Base-by-base conservation (phyloP, 2,797 vertebrate species). In the Nothura maculosa region DNA sequence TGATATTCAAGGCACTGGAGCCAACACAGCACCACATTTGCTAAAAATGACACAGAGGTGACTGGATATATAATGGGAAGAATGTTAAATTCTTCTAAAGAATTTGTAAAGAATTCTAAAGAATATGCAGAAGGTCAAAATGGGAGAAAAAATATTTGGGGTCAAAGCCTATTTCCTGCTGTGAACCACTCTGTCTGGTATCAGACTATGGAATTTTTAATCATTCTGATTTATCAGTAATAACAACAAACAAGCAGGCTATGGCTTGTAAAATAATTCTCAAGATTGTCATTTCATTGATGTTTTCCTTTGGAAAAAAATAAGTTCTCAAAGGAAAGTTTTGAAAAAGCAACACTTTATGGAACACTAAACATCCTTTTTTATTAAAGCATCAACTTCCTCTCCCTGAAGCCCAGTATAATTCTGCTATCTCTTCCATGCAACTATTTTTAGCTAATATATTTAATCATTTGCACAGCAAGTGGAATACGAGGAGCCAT, bases 401-500 rank as follows among this genome's bases (percentile, higher is more conserved):
- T 66, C 40, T 18, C 42, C 42, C 66, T 2, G 3, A 9, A 68
- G 69, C 78, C 67, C 81, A 70, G 86, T 21, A 2, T 32, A 40
- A 11, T 54, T 6, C 45, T 36, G 61, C 22, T 80, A 25, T 32
- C 76, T 15, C 77, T 77, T 76, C 57, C 81, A 7, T 13, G 1
- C 54, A 68, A 58, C 67, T 38, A 1, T 73, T 81, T 75, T 10
- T 91, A 83, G 85, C 54, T 91, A 8, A 92, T 10, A 6, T 25
- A 89, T 32, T 42, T 74, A 76, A 70, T 70, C 82, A 34, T 54
- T 87, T 73, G 60, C 82, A 94, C 40, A 34, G 42, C 27, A 3
- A 57, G 40, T 36, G 87, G 12, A 78, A 96, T 2, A 20, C 6
- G 89, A 93, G 91, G 62, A 87, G 82, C 80, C 81, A 84, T 83